Percentiles rank a stretch among this genome's conserved stretches.
These are phyloP conservation scores for Oceanodroma leucorhoa DNA, from an alignment of 2,797 vertebrate genomes.

Conservation along the genomic window DNA sequence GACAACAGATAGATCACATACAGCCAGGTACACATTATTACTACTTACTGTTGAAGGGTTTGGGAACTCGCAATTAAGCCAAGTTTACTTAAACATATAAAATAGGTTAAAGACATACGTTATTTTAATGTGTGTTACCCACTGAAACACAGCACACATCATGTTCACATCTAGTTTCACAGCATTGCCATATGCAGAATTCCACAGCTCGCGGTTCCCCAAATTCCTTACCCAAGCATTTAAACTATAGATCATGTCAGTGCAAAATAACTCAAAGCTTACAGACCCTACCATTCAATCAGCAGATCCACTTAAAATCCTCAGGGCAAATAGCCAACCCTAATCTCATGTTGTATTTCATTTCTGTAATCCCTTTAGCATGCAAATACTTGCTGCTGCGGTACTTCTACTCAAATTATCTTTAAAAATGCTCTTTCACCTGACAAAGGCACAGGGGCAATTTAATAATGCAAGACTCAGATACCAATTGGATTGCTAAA, in stretches of 20 bases:
- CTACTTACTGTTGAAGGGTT: neutral
- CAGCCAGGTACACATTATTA: neutral
- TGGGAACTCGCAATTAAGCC: neutral
- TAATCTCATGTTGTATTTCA: conserved; percentile 16
- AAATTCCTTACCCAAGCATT: neutral
- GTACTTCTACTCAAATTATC: neutral
- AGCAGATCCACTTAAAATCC: conserved; percentile 9
- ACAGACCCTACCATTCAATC: neutral
- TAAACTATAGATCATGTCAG: conserved; percentile 13
- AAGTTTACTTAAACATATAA: neutral
- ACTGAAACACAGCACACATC: neutral
- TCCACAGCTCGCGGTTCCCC: neutral
- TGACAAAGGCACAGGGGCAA: neutral
- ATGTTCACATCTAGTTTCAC: neutral
- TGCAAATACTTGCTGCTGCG: conserved; percentile 18
- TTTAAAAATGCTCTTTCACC: conserved; percentile 1
- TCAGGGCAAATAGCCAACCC: conserved; percentile 13
- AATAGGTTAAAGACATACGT: neutral
- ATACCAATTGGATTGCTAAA: neutral
- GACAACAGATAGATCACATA: neutral
- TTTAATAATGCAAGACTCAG: neutral
- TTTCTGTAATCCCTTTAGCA: conserved; percentile 24
- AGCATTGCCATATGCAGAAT: neutral
- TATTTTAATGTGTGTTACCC: neutral
- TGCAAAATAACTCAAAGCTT: neutral